Base-by-base conservation (phyloP, 2,888 invertebrate species). In the Panopea generosa region DNA sequence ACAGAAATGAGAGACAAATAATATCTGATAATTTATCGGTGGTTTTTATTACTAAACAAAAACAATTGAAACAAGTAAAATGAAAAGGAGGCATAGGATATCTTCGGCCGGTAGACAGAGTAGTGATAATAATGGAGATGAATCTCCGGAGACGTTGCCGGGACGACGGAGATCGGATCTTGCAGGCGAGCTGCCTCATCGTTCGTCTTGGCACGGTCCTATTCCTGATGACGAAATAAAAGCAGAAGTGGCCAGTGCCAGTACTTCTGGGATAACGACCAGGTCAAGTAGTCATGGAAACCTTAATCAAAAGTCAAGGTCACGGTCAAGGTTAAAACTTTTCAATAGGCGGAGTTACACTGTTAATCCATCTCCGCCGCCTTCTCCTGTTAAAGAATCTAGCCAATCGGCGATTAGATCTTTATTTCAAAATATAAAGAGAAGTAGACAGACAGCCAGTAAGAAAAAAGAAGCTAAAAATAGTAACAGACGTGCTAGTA, bases 151-250 rank as follows among this genome's bases (percentile, higher is more conserved):
- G 11, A 33, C 33, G 4, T 29, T 27, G 50, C 11, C 50, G 20
- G 55, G 61, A 47, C 53, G 61, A 16, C 43, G 45, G 22, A 22
- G 24, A 47, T 52, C 59, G 11, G 47, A 22, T 11, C 55, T 33
- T 2, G 11, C 20, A 26, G 9, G 29, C 20, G 72, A 60, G 2
- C 26, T 18, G 20, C 20, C 45, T 14, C 65, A 70, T 47, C 65
- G 80, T 27, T 65, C 80, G 2, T 81, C 81, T n/a, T 81, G 81
- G 81, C 81, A 77, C 68, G 77, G 81, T 16, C 50, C 73, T 9
- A 63, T 57, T 33, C 56, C 29, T 26, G 26, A 33, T 33, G 11
- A 11, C 11, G 11, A 56, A 40, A 29, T 50, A 22, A 55, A 53
- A 29, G 66, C 52, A 55, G 66, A 60, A 38, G 55, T 60, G 45